A percentile compares a stretch with the other conserved stretches of the same genome.
Conservation (phyloP, 1,140 invertebrate species). For the Leptopilina boulardi region DNA sequence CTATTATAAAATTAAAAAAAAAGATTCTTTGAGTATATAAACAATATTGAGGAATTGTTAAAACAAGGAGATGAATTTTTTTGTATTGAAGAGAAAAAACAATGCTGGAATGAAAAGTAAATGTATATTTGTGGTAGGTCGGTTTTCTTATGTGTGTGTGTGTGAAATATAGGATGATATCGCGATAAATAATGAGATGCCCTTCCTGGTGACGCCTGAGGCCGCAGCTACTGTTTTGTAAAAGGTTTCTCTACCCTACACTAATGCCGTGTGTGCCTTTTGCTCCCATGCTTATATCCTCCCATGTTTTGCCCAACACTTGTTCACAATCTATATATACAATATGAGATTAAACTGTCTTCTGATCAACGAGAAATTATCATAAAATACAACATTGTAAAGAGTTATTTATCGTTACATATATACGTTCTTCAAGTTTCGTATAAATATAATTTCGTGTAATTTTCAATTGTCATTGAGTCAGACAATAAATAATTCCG, state of each 20-base stretch:
- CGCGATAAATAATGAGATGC: conserved; percentile 73
- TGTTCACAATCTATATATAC: background rate
- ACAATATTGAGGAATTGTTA: no score
- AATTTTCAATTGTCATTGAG: background rate
- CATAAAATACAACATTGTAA: conserved; percentile 3
- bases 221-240: conserved; percentile 70
- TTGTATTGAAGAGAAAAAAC: background rate
- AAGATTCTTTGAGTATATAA: no score
- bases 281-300: conserved; percentile 22
- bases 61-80: background rate
- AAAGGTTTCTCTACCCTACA: conserved; percentile 35
- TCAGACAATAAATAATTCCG: background rate
- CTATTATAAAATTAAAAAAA: no score
- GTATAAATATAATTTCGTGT: conserved; percentile 19
- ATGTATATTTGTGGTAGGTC: conserved; percentile 37
- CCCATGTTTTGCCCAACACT: conserved; percentile 13
- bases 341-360: conserved; percentile 4
- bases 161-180: conserved; percentile 75
- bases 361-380: background rate
- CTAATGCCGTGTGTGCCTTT: conserved; percentile 38
- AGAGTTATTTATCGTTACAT: background rate
- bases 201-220: conserved; percentile 70
- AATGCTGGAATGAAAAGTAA: conserved; percentile 41
- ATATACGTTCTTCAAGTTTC: background rate
- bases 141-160: no score